These are phyloP conservation scores for Psilopogon haemacephalus DNA, from an alignment of 2,113 vertebrate species.

Conservation along the genomic window DNA sequence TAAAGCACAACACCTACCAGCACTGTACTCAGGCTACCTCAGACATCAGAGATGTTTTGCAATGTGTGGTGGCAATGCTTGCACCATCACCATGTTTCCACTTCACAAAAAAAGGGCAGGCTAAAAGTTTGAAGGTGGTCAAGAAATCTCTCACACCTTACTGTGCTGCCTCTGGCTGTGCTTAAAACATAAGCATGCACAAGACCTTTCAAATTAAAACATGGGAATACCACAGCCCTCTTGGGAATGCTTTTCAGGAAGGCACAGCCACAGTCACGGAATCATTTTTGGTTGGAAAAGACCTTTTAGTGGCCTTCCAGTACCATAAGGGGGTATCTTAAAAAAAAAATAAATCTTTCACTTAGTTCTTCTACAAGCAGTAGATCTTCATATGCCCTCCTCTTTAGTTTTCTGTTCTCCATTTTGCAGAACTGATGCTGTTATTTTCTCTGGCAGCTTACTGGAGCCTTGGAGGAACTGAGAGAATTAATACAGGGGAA, in stretches of 20 bases:
- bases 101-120: not conserved
- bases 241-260: not conserved
- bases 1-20: not conserved
- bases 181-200: not conserved
- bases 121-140: not conserved
- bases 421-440: not conserved
- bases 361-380: not conserved
- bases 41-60: not conserved
- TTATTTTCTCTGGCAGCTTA: conserved; percentile 49
- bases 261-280: not conserved
- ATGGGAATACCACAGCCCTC: not conserved
- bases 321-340: too few species aligned
- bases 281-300: too few species aligned
- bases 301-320: too few species aligned
- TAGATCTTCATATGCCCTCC: not conserved
- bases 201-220: not conserved
- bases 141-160: not conserved
- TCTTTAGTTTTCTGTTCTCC: not conserved
- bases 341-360: too few species aligned
- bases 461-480: not conserved
- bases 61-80: not conserved
- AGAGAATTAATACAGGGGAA: not conserved
- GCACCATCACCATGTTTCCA: not conserved
- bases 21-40: not conserved
- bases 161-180: too few species aligned